Evolutionary conservation across 2,888 invertebrate species (phyloP), one percentile per base, ranked within the genome.

Genomic region (Schizaphis graminum): DNA sequence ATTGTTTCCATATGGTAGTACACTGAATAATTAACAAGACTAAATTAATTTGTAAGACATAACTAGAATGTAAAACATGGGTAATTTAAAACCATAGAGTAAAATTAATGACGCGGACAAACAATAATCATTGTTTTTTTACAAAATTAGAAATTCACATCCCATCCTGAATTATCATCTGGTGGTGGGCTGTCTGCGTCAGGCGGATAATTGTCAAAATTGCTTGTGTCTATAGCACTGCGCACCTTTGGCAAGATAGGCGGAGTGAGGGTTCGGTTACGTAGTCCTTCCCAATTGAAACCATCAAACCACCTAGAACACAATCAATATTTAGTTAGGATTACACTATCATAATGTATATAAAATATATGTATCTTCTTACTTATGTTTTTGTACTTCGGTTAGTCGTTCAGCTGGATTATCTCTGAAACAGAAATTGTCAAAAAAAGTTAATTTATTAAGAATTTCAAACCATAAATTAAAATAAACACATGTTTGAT

Each of bases 331-430:
- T 41, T 56, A n/a, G 85, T 88, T 57, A 84, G 67, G 89, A 94
- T 90, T 91, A 89, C 85, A 49, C 61, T n/a, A 28, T 56, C 28
- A 35, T 91, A 94, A 89, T 53, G 21, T 88, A 88, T 47, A 53
- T 91, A 89, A 49, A 16, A 35, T 13, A 26, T 85, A 28, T 86
- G 96, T 44, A 44, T 44, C 41, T 44, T 61, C 97, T 96, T 96
- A 98, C 98, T 98, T 98, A 96, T 99, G 99, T 96, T 99, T 99
- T 96, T 99, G 98, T 96, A 99, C 99, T 96, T 99, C 99, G 95
- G 98, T 98, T 95, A 99, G 97, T 95, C 99, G 97, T 96, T 99
- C 99, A 0, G 99, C 98, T n/a, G 99, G 99, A 96, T 99, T 99
- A 96, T 99, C 99, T 95, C 99, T 97, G 95, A 21, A 96, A 96